Evolutionary conservation across 2,113 vertebrate genomes (phyloP), one percentile per base, ranked within the genome.

Genomic region (Eurypyga helias): DNA sequence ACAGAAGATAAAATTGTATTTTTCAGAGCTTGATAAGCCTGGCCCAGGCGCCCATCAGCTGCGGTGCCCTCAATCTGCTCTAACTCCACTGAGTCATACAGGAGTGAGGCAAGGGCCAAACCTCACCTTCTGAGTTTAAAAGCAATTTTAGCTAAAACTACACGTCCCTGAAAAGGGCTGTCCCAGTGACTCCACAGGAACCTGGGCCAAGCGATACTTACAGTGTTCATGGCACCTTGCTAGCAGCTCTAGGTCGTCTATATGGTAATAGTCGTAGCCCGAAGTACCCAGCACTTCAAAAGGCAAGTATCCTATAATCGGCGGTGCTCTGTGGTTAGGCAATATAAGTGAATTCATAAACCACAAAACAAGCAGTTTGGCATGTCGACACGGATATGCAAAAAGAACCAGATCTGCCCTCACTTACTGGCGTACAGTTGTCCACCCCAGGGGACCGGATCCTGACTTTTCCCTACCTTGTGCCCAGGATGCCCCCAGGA

Each of bases 241-340:
- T 82, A 99, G 97, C 89, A 98, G 98, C 82, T 99, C 98, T 80
- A 99, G 96, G 94, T 99, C 98, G 15, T 99, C 98, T 52, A 99
- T 98, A 72, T 99, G 98, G 96, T 99, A 99, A 94, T 99, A 99
- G 96, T 99, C 98, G 4, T 99, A 99, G 80, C 98, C 98, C 31
- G 98, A 99, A 89, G 98, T 99, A 36, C 98, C 98, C 85, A 99
- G 97, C 75, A 99, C 98, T 98, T 99, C 98, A 78, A 99, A 98
- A 97, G 98, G 98, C 97, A 99, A 97, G 95, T 99, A 99, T 84
- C 98, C 98, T 87, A 99, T 99, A 94, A 99, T 99, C 0, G 98
- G 98, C 13, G 98, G 98, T 17, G 98, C 98, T 96, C 98, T 99
- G 98, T 5, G 1, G 78, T 52, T 45, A 54, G 87, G 85, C 49